Evolutionary conservation across 2,113 vertebrate species (phyloP).

Genomic region (Zapornia atra): DNA sequence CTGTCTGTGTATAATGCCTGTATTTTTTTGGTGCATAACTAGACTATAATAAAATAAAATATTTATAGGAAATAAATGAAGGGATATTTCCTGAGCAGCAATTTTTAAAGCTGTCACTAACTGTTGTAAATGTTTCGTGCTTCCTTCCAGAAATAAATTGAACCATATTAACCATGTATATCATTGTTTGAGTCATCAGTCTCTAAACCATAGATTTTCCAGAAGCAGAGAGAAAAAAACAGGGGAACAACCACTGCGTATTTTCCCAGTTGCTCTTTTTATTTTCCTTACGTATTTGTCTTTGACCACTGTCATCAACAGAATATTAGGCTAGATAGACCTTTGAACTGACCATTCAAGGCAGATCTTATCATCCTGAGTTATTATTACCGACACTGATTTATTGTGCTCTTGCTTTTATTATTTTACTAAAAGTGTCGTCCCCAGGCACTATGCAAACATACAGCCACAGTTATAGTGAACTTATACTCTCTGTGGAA

Average conservation of each 20-base stretch:
- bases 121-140: constrained; percentile 56
- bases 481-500: background rate
- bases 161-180: constrained; percentile 21
- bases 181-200: background rate
- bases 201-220: background rate
- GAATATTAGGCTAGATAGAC: background rate
- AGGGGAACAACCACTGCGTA: background rate
- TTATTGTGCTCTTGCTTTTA: background rate
- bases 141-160: constrained; percentile 53
- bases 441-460: background rate
- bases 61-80: constrained; percentile 70
- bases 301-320: background rate
- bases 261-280: background rate
- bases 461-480: background rate
- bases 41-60: constrained; percentile 48
- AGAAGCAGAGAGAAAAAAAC: background rate
- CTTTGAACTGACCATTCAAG: background rate
- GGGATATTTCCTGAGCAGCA: constrained; percentile 41
- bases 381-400: background rate
- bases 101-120: constrained; percentile 66
- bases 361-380: background rate
- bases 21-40: background rate
- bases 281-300: background rate
- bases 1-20: background rate
- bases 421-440: background rate